Conservation (phyloP, 2,888 invertebrate species). For the Notodonta dromedarius region DNA sequence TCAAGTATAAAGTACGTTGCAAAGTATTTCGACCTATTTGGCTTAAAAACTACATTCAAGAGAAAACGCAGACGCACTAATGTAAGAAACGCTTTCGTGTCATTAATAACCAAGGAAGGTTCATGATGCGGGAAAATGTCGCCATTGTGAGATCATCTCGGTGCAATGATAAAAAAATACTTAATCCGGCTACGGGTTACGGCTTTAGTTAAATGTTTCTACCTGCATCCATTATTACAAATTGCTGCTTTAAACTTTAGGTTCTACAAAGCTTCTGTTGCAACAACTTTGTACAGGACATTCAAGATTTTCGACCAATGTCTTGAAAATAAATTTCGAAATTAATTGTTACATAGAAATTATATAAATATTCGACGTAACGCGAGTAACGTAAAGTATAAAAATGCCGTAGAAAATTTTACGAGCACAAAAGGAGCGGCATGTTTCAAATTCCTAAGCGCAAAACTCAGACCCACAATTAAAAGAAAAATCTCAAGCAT, state of each 20-base stretch:
- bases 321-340: too few species aligned
- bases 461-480: constrained; percentile 19
- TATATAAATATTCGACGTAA: background rate
- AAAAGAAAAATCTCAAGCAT: constrained; percentile 35
- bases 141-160: constrained; percentile 33
- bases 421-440: constrained; percentile 10
- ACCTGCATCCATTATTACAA: background rate
- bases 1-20: too few species aligned
- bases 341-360: background rate
- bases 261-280: too few species aligned
- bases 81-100: constrained; percentile 21
- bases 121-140: constrained; percentile 23
- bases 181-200: constrained; percentile 2
- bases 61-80: constrained; percentile 26
- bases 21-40: background rate
- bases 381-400: background rate
- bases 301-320: too few species aligned
- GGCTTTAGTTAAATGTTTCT: background rate
- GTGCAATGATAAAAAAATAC: constrained; percentile 29
- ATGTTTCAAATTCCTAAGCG: constrained; percentile 4
- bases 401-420: constrained; percentile 1
- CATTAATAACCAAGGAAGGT: constrained; percentile 13
- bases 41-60: background rate
- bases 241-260: background rate
- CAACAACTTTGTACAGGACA: too few species aligned